Evolutionary conservation across 2,113 vertebrate species (phyloP).

Genomic region (Turnix velox): DNA sequence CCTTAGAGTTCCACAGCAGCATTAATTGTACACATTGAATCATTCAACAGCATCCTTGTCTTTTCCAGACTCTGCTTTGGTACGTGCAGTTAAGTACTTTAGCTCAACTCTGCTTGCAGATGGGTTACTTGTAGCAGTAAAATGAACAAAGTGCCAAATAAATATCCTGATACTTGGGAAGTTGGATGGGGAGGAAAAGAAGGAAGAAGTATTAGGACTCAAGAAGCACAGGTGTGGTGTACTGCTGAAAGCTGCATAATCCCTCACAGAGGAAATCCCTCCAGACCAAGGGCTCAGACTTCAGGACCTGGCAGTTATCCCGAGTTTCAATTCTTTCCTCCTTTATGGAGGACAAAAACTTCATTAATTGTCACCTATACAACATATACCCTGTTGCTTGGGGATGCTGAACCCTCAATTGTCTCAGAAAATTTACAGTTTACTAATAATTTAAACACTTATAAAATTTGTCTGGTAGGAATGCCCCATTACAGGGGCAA

Average conservation of each 20-base stretch:
- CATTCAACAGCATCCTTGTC: neutral
- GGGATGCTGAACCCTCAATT: neutral
- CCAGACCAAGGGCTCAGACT: neutral
- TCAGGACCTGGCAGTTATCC: neutral
- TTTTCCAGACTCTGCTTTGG: neutral
- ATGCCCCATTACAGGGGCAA: neutral
- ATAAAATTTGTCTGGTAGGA: neutral
- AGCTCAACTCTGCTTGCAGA: neutral
- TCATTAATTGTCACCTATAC: neutral
- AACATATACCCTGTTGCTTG: neutral
- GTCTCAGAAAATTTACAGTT: neutral
- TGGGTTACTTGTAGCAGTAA: slow-evolving; percentile 15
- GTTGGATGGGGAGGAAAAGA: neutral
- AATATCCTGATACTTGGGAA: slow-evolving; percentile 23
- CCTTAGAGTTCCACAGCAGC: neutral
- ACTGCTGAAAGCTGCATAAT: neutral
- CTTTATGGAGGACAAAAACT: neutral
- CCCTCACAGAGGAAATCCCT: neutral
- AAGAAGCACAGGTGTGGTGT: neutral
- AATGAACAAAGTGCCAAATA: slow-evolving; percentile 45
- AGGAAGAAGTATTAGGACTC: slow-evolving; percentile 3
- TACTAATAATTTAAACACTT: neutral
- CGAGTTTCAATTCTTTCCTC: neutral
- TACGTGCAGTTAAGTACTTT: neutral
- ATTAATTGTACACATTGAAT: neutral